Evolutionary conservation across 1,140 invertebrate species (phyloP).

Genomic region (Alviniconcha marisindica): DNA sequence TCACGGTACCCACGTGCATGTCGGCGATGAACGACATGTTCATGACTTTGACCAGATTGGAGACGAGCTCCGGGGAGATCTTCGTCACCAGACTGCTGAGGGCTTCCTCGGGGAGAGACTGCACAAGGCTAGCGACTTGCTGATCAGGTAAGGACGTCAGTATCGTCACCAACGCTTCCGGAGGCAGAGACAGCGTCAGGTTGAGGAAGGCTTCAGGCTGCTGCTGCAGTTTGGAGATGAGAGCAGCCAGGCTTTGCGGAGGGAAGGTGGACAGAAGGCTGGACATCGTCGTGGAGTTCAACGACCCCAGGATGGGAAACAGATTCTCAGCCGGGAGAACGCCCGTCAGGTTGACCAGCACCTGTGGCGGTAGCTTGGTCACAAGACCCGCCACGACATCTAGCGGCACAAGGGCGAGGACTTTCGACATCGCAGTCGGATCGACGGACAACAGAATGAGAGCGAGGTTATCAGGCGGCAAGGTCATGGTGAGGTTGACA

Average conservation of each 20-base stretch:
- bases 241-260: not conserved
- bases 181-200: constrained; percentile 7
- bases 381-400: not conserved
- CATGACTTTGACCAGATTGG: not conserved
- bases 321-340: constrained; percentile 15
- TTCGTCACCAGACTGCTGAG: not conserved
- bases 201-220: constrained; percentile 8
- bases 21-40: not conserved
- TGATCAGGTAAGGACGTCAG: not conserved
- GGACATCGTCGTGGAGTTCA: not conserved
- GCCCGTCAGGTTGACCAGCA: constrained; percentile 2
- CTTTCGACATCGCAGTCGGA: not conserved
- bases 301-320: not conserved
- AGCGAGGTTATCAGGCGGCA: not conserved
- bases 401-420: not conserved
- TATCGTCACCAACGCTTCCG: not conserved
- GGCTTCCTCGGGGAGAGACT: not conserved
- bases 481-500: not conserved
- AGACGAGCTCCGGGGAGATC: not conserved
- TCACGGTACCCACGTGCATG: not conserved
- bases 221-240: not conserved
- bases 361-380: not conserved
- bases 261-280: not conserved
- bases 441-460: not conserved
- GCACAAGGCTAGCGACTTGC: not conserved